Evolutionary conservation across 2,113 vertebrate genomes (phyloP), one percentile per base, ranked within the genome.

Genomic region (Mus pahari): DNA sequence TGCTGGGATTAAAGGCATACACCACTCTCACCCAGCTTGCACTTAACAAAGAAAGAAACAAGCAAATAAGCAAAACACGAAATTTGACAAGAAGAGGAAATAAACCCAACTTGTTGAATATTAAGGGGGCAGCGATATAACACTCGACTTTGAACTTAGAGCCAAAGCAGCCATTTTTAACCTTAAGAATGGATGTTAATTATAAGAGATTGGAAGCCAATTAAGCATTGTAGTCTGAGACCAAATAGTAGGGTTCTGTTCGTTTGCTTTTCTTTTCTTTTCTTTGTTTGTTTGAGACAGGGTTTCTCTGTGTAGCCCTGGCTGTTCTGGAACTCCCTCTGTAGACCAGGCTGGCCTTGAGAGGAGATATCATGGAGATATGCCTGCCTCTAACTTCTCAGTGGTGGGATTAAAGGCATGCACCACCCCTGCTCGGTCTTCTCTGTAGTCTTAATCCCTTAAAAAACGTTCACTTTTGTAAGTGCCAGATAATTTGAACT

Each of bases 31-130:
- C n/a, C 19, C n/a, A 73, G 71, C 8, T 73, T 73, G 66, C 66
- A 68, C 66, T 33, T 33, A 68, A 68, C 31, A 66, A n/a, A n/a
- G n/a, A n/a, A n/a, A n/a, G n/a, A n/a, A 62, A 26, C 60, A 64
- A 19, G 26, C 60, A 62, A 66, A 13, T 28, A 66, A 33, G 4
- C 66, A 71, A 71, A 71, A 19, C 70, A n/a, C 36, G n/a, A 28
- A 90, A 74, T 58, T 97, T 93, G 75, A 22, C 2, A 78, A 64
- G 91, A 91, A 50, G 55, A 84, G 60, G 78, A 89, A 78, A 74
- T 10, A 62, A 77, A 66, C 20, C 16, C 13, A 42, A 84, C 93
- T 42, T 93, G 10, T n/a, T 91, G 74, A 50, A 10, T 78, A 87
- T 79, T 28, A 58, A 79, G 33, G 39, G 88, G 86, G 48, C 12